Evolutionary conservation across 2,113 vertebrate species (phyloP).

Genomic region (Cochlearius cochlearius): DNA sequence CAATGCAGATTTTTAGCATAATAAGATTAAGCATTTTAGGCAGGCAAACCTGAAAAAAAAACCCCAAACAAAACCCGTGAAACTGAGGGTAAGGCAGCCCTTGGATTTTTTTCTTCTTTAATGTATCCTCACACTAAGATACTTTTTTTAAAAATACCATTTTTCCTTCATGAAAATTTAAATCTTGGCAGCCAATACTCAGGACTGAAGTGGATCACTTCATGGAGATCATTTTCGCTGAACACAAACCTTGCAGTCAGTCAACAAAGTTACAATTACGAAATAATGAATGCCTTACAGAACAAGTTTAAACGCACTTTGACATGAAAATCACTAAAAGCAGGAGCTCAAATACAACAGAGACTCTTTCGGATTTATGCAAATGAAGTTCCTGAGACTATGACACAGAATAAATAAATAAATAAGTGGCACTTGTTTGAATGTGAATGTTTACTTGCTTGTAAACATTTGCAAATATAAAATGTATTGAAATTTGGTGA

Average conservation of each 20-base stretch:
- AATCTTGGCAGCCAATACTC: neutral
- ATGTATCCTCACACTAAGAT: neutral
- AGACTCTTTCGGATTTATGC: constrained; percentile 2
- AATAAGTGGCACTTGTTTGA: neutral
- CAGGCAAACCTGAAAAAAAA: neutral
- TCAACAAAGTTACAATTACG: constrained; percentile 60
- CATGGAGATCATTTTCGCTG: neutral
- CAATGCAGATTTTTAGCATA: neutral
- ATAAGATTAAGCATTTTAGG: neutral
- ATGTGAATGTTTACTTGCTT: neutral
- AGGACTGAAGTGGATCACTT: neutral
- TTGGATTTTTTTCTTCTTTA: neutral
- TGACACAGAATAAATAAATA: neutral
- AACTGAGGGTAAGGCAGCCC: neutral
- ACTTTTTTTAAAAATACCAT: neutral
- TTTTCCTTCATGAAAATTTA: constrained; percentile 1
- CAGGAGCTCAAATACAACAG: neutral
- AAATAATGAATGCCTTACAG: constrained; percentile 36
- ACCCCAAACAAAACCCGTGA: neutral
- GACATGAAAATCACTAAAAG: constrained; percentile 42
- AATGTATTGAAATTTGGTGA: neutral
- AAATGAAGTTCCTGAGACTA: neutral
- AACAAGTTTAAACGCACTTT: constrained; percentile 57
- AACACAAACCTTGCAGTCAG: constrained; percentile 43
- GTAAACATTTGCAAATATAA: neutral